These are phyloP conservation scores for Pteronotus mesoamericanus DNA, from an alignment of 2,797 vertebrate genomes.

Conservation along the genomic window DNA sequence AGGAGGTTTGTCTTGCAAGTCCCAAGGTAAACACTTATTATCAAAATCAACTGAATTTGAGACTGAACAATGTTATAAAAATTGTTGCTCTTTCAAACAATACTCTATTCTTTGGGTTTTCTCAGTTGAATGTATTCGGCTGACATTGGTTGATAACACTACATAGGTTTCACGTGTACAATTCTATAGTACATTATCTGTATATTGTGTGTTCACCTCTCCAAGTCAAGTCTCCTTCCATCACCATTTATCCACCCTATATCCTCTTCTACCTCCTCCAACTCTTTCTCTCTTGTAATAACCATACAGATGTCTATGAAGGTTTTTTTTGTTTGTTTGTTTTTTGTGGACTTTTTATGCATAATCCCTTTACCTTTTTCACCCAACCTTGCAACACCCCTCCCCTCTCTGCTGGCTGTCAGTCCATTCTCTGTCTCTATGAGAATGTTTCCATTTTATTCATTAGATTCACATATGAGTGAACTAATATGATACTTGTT, in stretches of 20 bases:
- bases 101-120: neutral
- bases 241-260: neutral
- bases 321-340: neutral
- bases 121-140: neutral
- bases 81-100: neutral
- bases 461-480: neutral
- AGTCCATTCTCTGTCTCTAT: neutral
- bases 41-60: conserved; percentile 17
- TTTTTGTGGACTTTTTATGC: neutral
- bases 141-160: neutral
- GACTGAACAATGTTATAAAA: neutral
- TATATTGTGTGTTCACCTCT: neutral
- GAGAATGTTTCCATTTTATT: neutral
- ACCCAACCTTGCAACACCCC: neutral
- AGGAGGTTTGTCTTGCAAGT: neutral
- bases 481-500: neutral
- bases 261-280: neutral
- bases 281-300: neutral
- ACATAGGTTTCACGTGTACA: neutral
- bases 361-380: neutral
- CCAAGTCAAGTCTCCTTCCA: neutral
- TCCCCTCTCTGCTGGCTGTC: neutral
- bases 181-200: neutral
- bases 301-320: neutral
- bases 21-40: neutral